Percentiles rank a stretch among this genome's conserved stretches.
These are phyloP conservation scores for Bombus breviceps DNA, from an alignment of 1,140 invertebrate genomes.

Conservation along the genomic window DNA sequence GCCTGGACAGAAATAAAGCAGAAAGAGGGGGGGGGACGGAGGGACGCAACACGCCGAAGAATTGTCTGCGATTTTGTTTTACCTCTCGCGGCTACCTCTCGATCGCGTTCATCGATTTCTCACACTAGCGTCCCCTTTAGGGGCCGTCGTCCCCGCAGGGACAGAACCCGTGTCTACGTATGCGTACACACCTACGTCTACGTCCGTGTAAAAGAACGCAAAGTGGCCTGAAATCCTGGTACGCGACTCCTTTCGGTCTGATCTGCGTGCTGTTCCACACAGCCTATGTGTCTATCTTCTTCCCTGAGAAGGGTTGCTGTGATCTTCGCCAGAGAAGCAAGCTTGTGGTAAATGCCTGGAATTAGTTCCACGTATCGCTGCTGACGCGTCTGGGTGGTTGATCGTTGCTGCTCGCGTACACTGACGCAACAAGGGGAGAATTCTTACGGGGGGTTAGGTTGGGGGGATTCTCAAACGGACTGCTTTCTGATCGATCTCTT, in stretches of 20 bases:
- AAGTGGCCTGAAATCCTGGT: constrained; percentile 68
- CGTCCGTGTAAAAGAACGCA: constrained; percentile 61
- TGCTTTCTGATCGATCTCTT: not conserved
- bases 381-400: constrained; percentile 7
- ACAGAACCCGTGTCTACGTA: constrained; percentile 17
- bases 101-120: constrained; percentile 82
- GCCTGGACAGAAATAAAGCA: constrained; percentile 49
- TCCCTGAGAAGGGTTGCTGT: constrained; percentile 39
- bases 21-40: constrained; percentile 20
- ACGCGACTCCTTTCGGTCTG: constrained; percentile 50
- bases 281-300: constrained; percentile 59
- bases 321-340: constrained; percentile 53
- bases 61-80: constrained; percentile 79
- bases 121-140: constrained; percentile 73
- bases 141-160: constrained; percentile 54
- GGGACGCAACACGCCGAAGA: constrained; percentile 70
- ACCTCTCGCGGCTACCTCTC: constrained; percentile 72
- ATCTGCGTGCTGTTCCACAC: constrained; percentile 53
- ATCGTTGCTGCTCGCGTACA: not conserved
- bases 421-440: constrained; percentile 11
- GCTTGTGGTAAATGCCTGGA: constrained; percentile 73
- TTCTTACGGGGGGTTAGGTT: not conserved
- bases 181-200: not conserved
- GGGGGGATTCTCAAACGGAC: no score
- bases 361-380: constrained; percentile 71